These are phyloP conservation scores for Ectobius pallidus DNA, from an alignment of 2,888 invertebrate species.

Conservation along the genomic window DNA sequence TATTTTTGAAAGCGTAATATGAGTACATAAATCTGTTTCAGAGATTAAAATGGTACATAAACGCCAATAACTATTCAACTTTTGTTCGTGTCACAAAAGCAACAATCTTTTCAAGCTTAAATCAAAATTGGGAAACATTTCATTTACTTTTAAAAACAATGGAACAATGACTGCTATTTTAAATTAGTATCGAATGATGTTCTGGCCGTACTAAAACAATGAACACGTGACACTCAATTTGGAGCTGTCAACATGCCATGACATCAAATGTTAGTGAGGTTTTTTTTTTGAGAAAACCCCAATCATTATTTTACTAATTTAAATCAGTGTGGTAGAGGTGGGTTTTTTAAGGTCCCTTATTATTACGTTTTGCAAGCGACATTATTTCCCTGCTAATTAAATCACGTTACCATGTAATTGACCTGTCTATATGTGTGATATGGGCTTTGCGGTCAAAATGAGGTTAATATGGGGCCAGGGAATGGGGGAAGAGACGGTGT, in stretches of 20 bases:
- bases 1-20: too few relatives aligned
- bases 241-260: background rate
- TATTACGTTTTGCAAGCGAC: slow-evolving; percentile 27
- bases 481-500: background rate
- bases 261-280: background rate
- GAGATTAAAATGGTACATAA: too few relatives aligned
- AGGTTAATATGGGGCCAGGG: slow-evolving; percentile 28
- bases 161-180: too few relatives aligned
- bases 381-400: slow-evolving; percentile 25
- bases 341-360: slow-evolving; percentile 23
- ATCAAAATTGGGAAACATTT: too few relatives aligned
- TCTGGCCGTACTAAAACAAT: too few relatives aligned
- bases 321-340: background rate
- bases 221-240: too few relatives aligned
- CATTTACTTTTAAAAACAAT: too few relatives aligned
- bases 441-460: slow-evolving; percentile 28
- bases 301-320: slow-evolving; percentile 28
- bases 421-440: slow-evolving; percentile 32
- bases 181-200: too few relatives aligned
- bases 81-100: too few relatives aligned
- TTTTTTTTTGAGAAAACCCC: background rate
- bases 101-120: too few relatives aligned
- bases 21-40: too few relatives aligned
- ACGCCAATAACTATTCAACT: too few relatives aligned
- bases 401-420: slow-evolving; percentile 30